phyloP scores from a whole-genome alignment of 2,797 vertebrate genomes.

The Pelochelys cantorii region DNA sequence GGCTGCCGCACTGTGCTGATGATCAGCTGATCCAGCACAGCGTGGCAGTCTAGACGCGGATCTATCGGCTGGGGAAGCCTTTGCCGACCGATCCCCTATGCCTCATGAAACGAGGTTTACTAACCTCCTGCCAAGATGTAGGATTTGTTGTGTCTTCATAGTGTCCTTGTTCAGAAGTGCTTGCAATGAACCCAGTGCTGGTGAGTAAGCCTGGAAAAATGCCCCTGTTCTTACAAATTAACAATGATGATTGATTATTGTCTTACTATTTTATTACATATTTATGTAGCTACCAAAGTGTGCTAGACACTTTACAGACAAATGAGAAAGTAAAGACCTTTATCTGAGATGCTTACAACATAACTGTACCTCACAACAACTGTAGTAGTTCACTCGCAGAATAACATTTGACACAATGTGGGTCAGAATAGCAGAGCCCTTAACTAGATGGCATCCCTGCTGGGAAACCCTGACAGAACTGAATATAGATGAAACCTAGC shows the following conservation, averaged over 20 bases:
- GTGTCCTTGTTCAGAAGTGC: not conserved
- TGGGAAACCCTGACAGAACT: not conserved
- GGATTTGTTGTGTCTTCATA: not conserved
- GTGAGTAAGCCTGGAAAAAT: not conserved
- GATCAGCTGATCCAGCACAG: no score
- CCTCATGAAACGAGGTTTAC: no score
- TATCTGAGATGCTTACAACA: not conserved
- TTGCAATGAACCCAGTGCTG: accelerated
- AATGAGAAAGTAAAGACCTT: not conserved
- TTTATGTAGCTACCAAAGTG: not conserved
- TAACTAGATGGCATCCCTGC: not conserved
- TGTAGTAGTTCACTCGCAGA: not conserved
- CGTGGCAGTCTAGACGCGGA: no score
- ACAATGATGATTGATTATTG: not conserved
- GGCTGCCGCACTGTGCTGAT: no score
- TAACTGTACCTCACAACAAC: no score
- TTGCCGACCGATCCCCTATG: no score
- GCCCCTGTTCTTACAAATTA: not conserved
- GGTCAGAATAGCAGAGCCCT: not conserved
- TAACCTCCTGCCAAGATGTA: no score
- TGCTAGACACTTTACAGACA: not conserved
- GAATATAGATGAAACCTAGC: no score
- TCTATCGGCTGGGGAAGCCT: no score
- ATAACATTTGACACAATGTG: no score
- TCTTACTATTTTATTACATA: not conserved